phyloP scores from a whole-genome alignment of 2,888 invertebrate species.

The Agriopis leucophaearia region DNA sequence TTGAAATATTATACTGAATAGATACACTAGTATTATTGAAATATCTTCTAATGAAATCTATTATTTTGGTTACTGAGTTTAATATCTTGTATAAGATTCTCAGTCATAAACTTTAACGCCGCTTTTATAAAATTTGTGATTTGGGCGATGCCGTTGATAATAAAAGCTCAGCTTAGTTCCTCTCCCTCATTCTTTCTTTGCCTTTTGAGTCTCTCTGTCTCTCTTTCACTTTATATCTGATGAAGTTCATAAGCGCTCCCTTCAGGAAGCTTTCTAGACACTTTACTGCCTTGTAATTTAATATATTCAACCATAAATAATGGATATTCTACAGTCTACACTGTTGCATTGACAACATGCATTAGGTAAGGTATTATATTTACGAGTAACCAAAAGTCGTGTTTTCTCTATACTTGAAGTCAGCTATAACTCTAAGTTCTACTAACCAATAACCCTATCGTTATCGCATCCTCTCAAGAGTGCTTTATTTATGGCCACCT shows the following conservation, averaged over 20 bases:
- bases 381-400: slow-evolving; percentile 9
- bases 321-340: slow-evolving; percentile 8
- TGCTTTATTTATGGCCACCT: slow-evolving; percentile 70
- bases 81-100: slow-evolving; percentile 1
- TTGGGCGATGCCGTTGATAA: slow-evolving; percentile 4
- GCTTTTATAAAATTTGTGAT: slow-evolving; percentile 12
- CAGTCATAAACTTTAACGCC: neutral
- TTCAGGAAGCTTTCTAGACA: slow-evolving; percentile 28
- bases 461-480: slow-evolving; percentile 65
- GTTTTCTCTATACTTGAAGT: slow-evolving; percentile 8
- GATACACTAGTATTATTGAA: slow-evolving; percentile 3
- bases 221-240: slow-evolving; percentile 2
- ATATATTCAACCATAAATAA: slow-evolving; percentile 20
- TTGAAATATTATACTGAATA: slow-evolving; percentile 4
- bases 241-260: slow-evolving; percentile 11
- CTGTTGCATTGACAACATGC: slow-evolving; percentile 14
- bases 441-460: slow-evolving; percentile 58
- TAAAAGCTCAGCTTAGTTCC: slow-evolving; percentile 10
- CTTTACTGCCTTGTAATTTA: slow-evolving; percentile 34
- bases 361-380: slow-evolving; percentile 14
- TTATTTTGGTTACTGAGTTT: slow-evolving; percentile 9
- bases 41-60: slow-evolving; percentile 8
- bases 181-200: slow-evolving; percentile 4
- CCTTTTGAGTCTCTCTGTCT: neutral
- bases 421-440: slow-evolving; percentile 18